Conservation (phyloP, 2,888 invertebrate genomes). For the Malacosoma neustria region DNA sequence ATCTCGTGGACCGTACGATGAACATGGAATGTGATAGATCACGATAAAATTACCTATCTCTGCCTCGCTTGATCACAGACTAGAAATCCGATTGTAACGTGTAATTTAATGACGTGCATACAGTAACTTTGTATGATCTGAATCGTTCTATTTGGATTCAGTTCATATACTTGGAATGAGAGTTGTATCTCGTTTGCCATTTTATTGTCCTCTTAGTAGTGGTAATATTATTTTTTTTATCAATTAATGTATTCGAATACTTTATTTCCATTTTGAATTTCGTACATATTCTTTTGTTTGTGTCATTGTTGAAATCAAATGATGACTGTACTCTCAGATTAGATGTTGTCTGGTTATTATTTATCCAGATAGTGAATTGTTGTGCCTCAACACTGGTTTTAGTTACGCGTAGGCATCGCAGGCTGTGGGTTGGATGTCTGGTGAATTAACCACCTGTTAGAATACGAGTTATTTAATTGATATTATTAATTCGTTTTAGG, state of each 20-base stretch:
- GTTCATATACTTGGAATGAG: no score
- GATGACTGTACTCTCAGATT: slow-evolving; percentile 21
- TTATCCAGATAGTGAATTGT: slow-evolving; percentile 33
- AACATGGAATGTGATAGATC: slow-evolving; percentile 25
- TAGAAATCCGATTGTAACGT: slow-evolving; percentile 2
- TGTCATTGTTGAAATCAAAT: no score
- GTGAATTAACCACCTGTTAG: slow-evolving; percentile 9
- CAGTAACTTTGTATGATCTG: not conserved
- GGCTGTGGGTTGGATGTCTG: slow-evolving; percentile 43
- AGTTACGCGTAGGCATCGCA: slow-evolving; percentile 56
- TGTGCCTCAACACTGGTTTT: slow-evolving; percentile 38
- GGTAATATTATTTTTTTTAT: no score
- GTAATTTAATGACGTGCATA: not conserved
- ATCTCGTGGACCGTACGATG: slow-evolving; percentile 17
- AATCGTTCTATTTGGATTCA: no score
- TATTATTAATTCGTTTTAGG: no score
- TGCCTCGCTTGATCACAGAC: slow-evolving; percentile 15
- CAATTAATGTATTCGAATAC: no score
- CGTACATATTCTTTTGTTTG: no score
- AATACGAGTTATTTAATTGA: no score
- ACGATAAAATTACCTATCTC: slow-evolving; percentile 29
- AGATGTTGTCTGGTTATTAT: slow-evolving; percentile 32
- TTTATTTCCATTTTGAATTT: no score
- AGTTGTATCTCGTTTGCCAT: no score
- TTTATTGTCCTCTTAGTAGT: no score